Base-by-base conservation (phyloP, 2,797 vertebrate genomes). In the Oryzias dopingdopingensis region DNA sequence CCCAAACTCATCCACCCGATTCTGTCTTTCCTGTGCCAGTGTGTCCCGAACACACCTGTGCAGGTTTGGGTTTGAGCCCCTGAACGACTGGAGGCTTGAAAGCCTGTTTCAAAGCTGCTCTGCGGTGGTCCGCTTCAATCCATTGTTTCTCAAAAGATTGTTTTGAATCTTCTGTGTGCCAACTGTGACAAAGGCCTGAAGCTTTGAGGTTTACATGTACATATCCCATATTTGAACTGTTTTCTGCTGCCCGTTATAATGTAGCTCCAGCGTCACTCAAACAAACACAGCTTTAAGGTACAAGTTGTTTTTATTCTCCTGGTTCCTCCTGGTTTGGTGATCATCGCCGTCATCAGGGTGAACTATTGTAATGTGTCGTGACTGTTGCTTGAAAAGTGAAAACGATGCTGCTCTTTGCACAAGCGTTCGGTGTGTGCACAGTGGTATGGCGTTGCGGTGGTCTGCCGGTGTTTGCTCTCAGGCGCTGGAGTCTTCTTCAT, bases 161-260 rank as follows among this genome's bases (percentile, higher is more conserved):
- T 16, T 53, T 56, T 44, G 56, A 70, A 82, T 86, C 73, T 90
- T 78, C 77, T 71, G 85, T 65, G 93, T 95, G 94, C 94, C 93
- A 95, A 94, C 79, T 66, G 59, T 70, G 32, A 42, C 29, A 45
- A 67, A 70, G 74, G 82, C 83, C 86, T 89, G 64, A 54, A 67
- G 40, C 40, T 8, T 18, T 71, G 52, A 64, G 72, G 83, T 89
- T 91, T 91, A 88, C 87, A 83, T 84, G 82, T 83, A 79, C 42
- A 85, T 74, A 83, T 69, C 45, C 65, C 61, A 63, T 18, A 62
- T 75, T 55, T 72, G 53, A 26, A 57, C 50, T 52, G 45, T 56
- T 51, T 60, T 32, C 32, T 12, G 29, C 29, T 37, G 32, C 10
- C 10, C 3, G 32, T 37, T 23, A 50, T 50, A 32, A 50, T 70